phyloP scores from a whole-genome alignment of 23 tunicate genomes.

The Phallusia fumigata region DNA sequence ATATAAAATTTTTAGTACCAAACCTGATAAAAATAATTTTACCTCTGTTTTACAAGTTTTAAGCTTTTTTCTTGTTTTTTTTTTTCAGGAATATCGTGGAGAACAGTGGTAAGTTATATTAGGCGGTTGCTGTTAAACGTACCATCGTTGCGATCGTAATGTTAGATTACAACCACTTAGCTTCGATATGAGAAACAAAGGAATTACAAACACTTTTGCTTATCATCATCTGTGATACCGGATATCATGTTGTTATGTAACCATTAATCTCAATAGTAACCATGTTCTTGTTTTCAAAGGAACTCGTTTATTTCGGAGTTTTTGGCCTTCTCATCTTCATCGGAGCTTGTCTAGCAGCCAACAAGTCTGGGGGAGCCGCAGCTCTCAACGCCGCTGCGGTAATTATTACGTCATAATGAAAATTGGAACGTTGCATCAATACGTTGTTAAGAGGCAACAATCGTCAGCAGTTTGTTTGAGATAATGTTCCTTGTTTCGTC shows the following conservation, averaged over 20 bases:
- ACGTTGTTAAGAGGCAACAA: not conserved
- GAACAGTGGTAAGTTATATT: conserved; percentile 76
- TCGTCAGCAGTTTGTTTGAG: not conserved
- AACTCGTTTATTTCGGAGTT: conserved; percentile 57
- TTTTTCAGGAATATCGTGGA: conserved; percentile 84
- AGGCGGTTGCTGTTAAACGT: too few relatives aligned
- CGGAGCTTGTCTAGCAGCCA: conserved; percentile 88
- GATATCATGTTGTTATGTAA: too few relatives aligned
- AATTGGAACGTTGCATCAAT: not conserved
- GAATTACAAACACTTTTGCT: too few relatives aligned
- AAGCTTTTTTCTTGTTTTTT: not conserved
- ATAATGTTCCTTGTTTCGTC: not conserved
- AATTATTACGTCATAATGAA: conserved; percentile 17
- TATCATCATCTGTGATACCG: too few relatives aligned
- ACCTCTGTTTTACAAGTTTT: too few relatives aligned
- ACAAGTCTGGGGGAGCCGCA: conserved; percentile 61
- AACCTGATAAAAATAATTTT: too few relatives aligned
- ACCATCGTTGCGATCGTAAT: too few relatives aligned
- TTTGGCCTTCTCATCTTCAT: conserved; percentile 78
- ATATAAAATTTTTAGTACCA: too few relatives aligned
- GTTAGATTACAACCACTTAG: too few relatives aligned
- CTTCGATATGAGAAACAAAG: not conserved
- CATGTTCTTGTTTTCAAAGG: conserved; percentile 35
- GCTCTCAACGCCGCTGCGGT: conserved; percentile 80
- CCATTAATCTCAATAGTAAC: too few relatives aligned